These are phyloP conservation scores for Synergus laeviventris DNA, from an alignment of 2,888 invertebrate genomes.

Conservation along the genomic window DNA sequence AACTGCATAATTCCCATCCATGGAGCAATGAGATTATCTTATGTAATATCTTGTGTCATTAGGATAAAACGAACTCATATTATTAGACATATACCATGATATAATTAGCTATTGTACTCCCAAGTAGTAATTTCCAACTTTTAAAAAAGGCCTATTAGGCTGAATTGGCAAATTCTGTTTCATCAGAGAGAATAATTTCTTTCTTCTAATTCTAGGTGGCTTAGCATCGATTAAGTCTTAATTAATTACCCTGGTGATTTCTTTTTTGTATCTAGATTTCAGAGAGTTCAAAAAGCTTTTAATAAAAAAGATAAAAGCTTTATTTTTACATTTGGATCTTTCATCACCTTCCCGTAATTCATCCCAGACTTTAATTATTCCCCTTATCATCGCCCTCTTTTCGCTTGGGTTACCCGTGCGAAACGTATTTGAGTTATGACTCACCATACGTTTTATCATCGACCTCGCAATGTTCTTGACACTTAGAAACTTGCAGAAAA, in stretches of 20 bases:
- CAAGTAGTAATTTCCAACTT: background rate
- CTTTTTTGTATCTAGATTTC: background rate
- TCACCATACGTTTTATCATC: constrained; percentile 26
- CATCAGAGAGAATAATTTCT: too few species aligned
- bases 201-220: too few species aligned
- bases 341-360: background rate
- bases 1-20: constrained; percentile 54
- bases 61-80: background rate
- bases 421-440: constrained; percentile 23
- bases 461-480: background rate
- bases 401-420: background rate
- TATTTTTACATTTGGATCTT: background rate
- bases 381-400: constrained; percentile 2
- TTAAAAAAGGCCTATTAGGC: background rate
- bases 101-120: background rate
- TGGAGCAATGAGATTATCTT: constrained; percentile 24
- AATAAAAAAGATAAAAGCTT: background rate
- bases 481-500: background rate
- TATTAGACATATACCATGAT: background rate
- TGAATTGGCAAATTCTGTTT: background rate
- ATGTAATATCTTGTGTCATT: constrained; percentile 20
- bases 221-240: background rate
- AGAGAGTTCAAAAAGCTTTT: background rate
- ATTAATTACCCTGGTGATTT: background rate
- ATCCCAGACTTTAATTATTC: background rate